Base-by-base conservation (phyloP, 2,113 vertebrate genomes). In the Lagopus muta region DNA sequence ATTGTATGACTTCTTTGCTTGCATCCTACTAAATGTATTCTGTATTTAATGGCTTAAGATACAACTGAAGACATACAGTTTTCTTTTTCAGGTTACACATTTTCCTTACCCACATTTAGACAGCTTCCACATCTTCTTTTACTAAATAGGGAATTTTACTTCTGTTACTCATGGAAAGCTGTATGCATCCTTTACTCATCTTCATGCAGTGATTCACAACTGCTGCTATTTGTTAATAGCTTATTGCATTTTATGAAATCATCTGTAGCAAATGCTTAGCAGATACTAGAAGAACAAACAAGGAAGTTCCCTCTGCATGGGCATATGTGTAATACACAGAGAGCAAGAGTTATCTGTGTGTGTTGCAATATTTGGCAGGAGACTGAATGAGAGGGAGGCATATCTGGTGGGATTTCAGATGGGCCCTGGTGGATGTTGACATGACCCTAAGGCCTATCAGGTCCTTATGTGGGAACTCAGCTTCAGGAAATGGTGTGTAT, bases 211-310 rank as follows among this genome's bases (percentile, higher is more conserved):
- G 32, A 84, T 88, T 89, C 74, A 73, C 42, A 87, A 78, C 50
- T 91, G 55, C 47, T 94, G 47, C 78, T 93, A 16, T 89, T 88
- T 79, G 80, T 81, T 93, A 78, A 76, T 50, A 94, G 55, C 45
- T 95, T 67, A 52, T 60, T 54, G 24, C 34, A n/a, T 71, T 88
- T 74, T 87, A 60, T 77, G 50, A 93, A 94, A 87, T 85, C 42
- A 86, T 77, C 72, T 84, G 60, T 86, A 88, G 42, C 62, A 91
- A 93, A 74, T 91, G 48, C 77, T 69, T 90, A 60, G 73, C 67
- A 93, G 36, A 83, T 95, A 85, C 4, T 86, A 62, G 58, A 30
- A 82, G 57, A 82, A 60, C 20, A 65, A 95, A 60, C 38, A 34
- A 71, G 19, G 38, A 86, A 43, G n/a, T 80, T 74, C 8, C 57